Evolutionary conservation across 2,888 invertebrate species (phyloP).

Genomic region (Emmelina monodactyla): DNA sequence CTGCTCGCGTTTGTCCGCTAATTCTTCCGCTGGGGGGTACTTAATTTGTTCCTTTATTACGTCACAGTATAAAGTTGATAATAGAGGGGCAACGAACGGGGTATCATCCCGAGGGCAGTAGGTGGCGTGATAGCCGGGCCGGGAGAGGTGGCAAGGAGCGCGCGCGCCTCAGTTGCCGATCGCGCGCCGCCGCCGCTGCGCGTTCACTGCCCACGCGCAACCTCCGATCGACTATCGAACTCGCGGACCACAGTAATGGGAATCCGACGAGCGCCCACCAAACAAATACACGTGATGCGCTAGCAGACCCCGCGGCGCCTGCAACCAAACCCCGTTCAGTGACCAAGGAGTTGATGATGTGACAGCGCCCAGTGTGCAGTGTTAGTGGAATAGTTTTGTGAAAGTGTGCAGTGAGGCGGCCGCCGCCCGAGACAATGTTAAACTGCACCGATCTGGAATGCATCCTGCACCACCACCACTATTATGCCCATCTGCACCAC

Average conservation of each 20-base stretch:
- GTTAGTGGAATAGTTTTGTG: constrained; percentile 63
- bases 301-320: constrained; percentile 36
- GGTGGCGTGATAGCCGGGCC: constrained; percentile 43
- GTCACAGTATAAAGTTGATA: no score
- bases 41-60: background rate
- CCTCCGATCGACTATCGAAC: constrained; percentile 38
- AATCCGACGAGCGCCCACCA: constrained; percentile 19
- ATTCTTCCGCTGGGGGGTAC: no score
- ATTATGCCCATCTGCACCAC: constrained; percentile 76
- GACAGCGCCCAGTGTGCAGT: constrained; percentile 54
- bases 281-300: constrained; percentile 34
- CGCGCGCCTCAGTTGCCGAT: constrained; percentile 45
- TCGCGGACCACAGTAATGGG: constrained; percentile 32
- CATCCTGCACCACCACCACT: constrained; percentile 78
- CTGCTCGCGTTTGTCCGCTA: constrained; percentile 25
- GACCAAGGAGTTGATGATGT: constrained; percentile 58
- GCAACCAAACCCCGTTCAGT: constrained; percentile 32
- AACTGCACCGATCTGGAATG: constrained; percentile 82
- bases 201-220: constrained; percentile 34
- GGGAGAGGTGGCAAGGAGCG: constrained; percentile 47
- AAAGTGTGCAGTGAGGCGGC: constrained; percentile 59
- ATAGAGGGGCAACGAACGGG: no score
- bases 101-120: constrained; percentile 51
- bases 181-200: constrained; percentile 53
- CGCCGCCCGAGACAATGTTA: constrained; percentile 68